Percentiles rank a stretch among this genome's conserved stretches.
Conservation (phyloP, 2,888 invertebrate genomes). For the Apoda limacodes region DNA sequence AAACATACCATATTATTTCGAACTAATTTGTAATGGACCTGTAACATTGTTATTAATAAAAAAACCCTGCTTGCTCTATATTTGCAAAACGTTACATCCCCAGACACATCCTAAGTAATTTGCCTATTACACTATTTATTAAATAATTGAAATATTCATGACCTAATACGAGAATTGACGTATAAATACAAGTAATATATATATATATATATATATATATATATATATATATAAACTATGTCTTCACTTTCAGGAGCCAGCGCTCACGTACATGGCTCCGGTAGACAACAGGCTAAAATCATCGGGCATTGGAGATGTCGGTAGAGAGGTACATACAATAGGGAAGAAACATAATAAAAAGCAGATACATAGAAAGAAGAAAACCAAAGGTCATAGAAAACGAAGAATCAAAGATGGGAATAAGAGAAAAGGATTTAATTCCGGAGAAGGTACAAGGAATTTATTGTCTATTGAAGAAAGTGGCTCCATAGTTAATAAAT, state of each 20-base stretch:
- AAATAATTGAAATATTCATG: too few species aligned
- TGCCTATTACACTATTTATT: too few species aligned
- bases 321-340: constrained; percentile 21
- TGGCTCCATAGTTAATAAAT: constrained; percentile 19
- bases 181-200: too few species aligned
- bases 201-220: not conserved
- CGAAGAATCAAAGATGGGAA: constrained; percentile 35
- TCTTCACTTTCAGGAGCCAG: constrained; percentile 32
- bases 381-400: constrained; percentile 31
- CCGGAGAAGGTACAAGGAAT: constrained; percentile 32
- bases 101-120: too few species aligned
- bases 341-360: constrained; percentile 37
- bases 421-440: constrained; percentile 32
- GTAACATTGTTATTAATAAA: too few species aligned
- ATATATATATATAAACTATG: not conserved
- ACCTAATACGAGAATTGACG: too few species aligned
- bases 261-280: constrained; percentile 46
- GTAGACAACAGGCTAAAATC: constrained; percentile 33
- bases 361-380: constrained; percentile 39
- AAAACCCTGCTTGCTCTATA: too few species aligned
- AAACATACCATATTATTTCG: too few species aligned
- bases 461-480: constrained; percentile 46
- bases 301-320: constrained; percentile 17
- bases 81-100: too few species aligned
- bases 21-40: too few species aligned